Conservation (phyloP, 2,113 vertebrate species). For the Rhinogobius similis region DNA sequence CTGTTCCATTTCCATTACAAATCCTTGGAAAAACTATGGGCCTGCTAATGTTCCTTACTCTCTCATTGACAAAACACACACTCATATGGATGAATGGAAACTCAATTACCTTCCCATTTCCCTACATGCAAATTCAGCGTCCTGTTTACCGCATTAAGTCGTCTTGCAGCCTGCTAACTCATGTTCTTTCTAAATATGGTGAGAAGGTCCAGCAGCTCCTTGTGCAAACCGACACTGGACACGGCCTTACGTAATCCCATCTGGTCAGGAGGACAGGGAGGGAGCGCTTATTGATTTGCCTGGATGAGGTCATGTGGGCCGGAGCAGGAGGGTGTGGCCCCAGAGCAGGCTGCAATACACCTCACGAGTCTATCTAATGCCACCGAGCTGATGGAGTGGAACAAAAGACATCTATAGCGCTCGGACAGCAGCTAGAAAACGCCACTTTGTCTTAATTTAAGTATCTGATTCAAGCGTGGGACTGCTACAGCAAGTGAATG, state of each 20-base stretch:
- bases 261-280: background rate
- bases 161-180: background rate
- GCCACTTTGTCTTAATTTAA: background rate
- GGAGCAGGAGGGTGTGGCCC: slow-evolving; percentile 5
- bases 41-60: background rate
- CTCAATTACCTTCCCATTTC: background rate
- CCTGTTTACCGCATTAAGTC: background rate
- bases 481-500: too few relatives aligned
- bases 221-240: slow-evolving; percentile 31
- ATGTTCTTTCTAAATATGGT: slow-evolving; percentile 29
- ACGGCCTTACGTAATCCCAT: slow-evolving; percentile 39
- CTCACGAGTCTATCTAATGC: background rate
- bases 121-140: background rate
- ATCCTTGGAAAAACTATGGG: background rate
- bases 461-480: too few relatives aligned
- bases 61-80: background rate
- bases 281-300: slow-evolving; percentile 28
- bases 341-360: background rate
- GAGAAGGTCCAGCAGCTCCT: slow-evolving; percentile 16
- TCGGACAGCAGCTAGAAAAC: background rate
- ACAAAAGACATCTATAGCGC: background rate
- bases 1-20: too few relatives aligned
- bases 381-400: slow-evolving; percentile 1
- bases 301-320: slow-evolving; percentile 37
- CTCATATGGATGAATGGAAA: background rate